phyloP scores from a whole-genome alignment of 2,888 invertebrate species.

The Conus canariensis region DNA sequence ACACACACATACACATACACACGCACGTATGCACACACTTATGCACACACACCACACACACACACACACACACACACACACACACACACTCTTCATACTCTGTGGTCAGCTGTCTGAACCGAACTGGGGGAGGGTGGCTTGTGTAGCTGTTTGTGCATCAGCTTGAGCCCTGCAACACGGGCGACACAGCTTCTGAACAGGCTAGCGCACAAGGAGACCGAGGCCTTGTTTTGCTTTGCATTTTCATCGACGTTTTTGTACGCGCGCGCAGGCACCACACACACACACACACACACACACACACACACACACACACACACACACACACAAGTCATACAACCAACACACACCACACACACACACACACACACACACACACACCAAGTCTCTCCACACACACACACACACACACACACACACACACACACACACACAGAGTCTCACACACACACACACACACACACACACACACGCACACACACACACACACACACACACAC shows the following conservation, averaged over 20 bases:
- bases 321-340: too few relatives aligned
- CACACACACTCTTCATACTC: background rate
- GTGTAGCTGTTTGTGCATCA: constrained; percentile 2
- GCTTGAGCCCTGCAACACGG: background rate
- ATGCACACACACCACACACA: background rate
- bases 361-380: too few relatives aligned
- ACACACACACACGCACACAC: too few relatives aligned
- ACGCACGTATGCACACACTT: background rate
- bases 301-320: too few relatives aligned
- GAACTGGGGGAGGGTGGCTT: background rate
- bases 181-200: background rate
- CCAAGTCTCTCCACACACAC: too few relatives aligned
- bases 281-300: too few relatives aligned
- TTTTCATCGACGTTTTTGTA: background rate
- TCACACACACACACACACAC: too few relatives aligned
- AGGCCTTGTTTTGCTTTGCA: background rate
- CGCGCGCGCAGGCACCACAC: background rate
- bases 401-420: too few relatives aligned
- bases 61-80: too few relatives aligned
- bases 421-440: too few relatives aligned
- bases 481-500: too few relatives aligned
- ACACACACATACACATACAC: background rate
- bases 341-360: too few relatives aligned
- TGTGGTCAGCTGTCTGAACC: background rate
- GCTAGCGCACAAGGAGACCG: background rate